Conservation (phyloP, 2,113 vertebrate genomes). For the Caloenas nicobarica region DNA sequence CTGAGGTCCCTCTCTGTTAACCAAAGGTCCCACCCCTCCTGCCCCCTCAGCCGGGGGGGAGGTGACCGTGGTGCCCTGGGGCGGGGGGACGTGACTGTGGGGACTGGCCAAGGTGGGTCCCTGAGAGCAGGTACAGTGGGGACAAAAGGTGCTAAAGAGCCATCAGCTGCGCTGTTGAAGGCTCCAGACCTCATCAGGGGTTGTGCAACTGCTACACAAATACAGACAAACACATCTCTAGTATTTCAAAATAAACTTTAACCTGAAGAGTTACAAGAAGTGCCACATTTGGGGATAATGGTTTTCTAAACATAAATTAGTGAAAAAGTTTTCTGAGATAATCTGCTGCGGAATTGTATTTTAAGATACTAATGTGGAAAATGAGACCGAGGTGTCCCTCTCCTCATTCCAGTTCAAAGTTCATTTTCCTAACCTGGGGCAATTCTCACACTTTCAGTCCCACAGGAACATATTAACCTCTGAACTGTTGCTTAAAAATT, state of each 20-base stretch:
- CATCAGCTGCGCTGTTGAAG: too few species aligned
- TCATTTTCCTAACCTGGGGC: neutral
- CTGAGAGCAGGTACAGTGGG: too few species aligned
- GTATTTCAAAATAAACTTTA: neutral
- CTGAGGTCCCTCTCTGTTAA: too few species aligned
- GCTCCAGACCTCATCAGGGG: too few species aligned
- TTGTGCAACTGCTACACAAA: too few species aligned
- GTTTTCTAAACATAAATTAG: neutral
- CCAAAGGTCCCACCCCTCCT: too few species aligned
- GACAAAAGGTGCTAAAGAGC: too few species aligned
- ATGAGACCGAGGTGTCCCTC: neutral
- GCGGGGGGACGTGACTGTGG: too few species aligned
- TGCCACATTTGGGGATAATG: fast-evolving
- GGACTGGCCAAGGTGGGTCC: too few species aligned
- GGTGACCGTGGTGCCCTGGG: too few species aligned
- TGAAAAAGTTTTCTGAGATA: neutral
- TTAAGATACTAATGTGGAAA: neutral
- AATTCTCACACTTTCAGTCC: neutral
- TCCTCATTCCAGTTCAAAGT: neutral
- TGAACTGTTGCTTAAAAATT: neutral
- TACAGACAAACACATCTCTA: neutral
- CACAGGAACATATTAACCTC: neutral
- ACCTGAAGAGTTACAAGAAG: neutral
- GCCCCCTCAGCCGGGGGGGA: too few species aligned
- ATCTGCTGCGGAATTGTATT: neutral